Conservation (phyloP, 2,888 invertebrate genomes). For the Trissolcus brochymenae region DNA sequence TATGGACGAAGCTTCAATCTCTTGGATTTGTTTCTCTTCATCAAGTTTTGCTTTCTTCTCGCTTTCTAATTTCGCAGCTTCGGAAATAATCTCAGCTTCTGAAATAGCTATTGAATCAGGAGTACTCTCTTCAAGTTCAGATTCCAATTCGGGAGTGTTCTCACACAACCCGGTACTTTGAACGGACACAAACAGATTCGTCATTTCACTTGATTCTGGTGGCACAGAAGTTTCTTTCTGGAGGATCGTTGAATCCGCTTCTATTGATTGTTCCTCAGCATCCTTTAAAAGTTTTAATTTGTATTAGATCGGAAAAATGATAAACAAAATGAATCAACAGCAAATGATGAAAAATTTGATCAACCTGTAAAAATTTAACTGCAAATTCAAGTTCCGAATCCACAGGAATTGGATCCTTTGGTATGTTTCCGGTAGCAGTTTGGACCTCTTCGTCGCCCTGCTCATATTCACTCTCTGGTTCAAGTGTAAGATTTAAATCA, state of each 20-base stretch:
- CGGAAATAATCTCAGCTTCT: conserved; percentile 75
- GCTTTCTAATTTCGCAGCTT: conserved; percentile 72
- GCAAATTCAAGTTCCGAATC: conserved; percentile 71
- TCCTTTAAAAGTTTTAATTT: conserved; percentile 14
- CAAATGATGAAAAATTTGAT: neutral
- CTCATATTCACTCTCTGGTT: conserved; percentile 26
- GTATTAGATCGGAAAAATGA: neutral
- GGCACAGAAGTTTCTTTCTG: conserved; percentile 11
- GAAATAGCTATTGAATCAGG: conserved; percentile 72
- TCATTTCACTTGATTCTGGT: conserved; percentile 53
- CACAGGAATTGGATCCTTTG: conserved; percentile 51
- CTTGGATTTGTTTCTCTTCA: conserved; percentile 59
- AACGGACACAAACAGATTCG: conserved; percentile 63
- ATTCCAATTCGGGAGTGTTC: conserved; percentile 62
- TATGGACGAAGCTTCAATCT: conserved; percentile 39
- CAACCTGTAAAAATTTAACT: conserved; percentile 69
- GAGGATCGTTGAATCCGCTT: conserved; percentile 26
- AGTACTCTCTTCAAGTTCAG: conserved; percentile 61
- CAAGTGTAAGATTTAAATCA: conserved; percentile 36
- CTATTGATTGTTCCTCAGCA: conserved; percentile 38
- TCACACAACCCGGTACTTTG: conserved; percentile 63
- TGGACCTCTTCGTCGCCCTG: conserved; percentile 52
- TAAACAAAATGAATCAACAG: neutral
- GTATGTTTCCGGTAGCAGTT: conserved; percentile 46
- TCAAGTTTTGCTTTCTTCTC: conserved; percentile 66